Conservation (phyloP, 2,797 vertebrate genomes). For the Centroberyx gerrardi region DNA sequence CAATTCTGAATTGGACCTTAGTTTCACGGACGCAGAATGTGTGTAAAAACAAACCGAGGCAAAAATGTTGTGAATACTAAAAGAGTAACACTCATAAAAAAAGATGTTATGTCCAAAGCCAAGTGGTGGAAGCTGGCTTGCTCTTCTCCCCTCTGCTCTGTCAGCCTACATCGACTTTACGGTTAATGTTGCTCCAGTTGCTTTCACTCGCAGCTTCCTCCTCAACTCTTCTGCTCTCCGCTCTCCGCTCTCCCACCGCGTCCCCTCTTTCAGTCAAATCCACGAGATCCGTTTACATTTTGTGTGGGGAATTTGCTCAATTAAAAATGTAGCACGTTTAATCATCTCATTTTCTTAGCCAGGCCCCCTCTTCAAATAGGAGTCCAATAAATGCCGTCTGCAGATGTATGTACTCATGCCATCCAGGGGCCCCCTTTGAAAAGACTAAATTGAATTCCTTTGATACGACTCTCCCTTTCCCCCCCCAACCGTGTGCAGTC, state of each 20-base stretch:
- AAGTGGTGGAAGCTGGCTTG: conserved; percentile 19
- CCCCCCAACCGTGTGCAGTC: conserved; percentile 60
- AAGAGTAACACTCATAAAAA: background rate
- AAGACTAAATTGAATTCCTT: conserved; percentile 80
- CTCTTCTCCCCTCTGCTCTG: conserved; percentile 11
- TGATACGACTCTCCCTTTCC: conserved; percentile 54
- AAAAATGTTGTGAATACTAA: background rate
- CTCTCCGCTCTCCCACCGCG: conserved; percentile 2
- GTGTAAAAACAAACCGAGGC: background rate
- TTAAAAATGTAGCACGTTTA: conserved; percentile 76
- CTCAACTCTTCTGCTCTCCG: background rate
- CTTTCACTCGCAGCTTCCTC: conserved; percentile 18
- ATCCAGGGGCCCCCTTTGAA: conserved; percentile 70
- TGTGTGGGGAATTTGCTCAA: conserved; percentile 62
- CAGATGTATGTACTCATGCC: conserved; percentile 66
- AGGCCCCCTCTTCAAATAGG: conserved; percentile 66
- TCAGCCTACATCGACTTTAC: conserved; percentile 46
- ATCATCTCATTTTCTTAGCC: conserved; percentile 70
- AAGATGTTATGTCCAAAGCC: conserved; percentile 28
- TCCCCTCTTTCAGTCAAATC: conserved; percentile 32
- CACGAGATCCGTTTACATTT: conserved; percentile 48
- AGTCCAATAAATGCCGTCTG: conserved; percentile 68
- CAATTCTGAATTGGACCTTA: too few species aligned
- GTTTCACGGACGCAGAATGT: background rate
- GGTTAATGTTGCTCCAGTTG: conserved; percentile 39